Conservation (phyloP, 1,140 invertebrate genomes). For the Diabrotica undecimpunctata region DNA sequence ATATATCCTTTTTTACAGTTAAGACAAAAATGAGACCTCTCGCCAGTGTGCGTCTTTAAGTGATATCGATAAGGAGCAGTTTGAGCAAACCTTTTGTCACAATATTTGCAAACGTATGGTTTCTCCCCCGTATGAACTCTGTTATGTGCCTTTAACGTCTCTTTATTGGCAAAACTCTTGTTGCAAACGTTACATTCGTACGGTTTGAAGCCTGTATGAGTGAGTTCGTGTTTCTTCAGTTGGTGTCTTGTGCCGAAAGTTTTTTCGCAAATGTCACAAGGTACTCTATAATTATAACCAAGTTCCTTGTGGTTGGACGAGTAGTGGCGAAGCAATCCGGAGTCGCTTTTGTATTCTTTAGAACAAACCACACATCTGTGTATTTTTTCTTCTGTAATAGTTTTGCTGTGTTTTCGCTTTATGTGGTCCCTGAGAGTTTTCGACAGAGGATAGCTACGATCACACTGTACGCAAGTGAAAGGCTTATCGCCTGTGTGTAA, state of each 20-base stretch:
- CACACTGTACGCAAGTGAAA: too few species aligned
- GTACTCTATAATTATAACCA: too few species aligned
- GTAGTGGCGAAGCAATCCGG: too few species aligned
- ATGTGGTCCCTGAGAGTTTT: too few species aligned
- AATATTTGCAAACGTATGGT: constrained; percentile 63
- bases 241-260: constrained; percentile 67
- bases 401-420: too few species aligned
- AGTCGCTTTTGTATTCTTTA: too few species aligned
- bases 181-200: constrained; percentile 55
- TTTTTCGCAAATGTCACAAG: constrained; percentile 60
- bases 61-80: constrained; percentile 61
- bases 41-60: constrained; percentile 61
- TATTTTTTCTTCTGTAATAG: too few species aligned
- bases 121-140: constrained; percentile 62
- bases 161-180: constrained; percentile 56
- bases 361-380: too few species aligned
- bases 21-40: constrained; percentile 69
- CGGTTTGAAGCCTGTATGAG: constrained; percentile 71
- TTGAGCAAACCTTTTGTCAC: constrained; percentile 76
- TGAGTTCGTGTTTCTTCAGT: constrained; percentile 66
- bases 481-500: too few species aligned
- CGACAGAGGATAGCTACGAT: too few species aligned
- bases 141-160: constrained; percentile 59
- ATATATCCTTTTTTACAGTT: constrained; percentile 65
- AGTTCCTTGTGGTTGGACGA: too few species aligned